A percentile compares a stretch with the other conserved stretches of the same genome.
phyloP scores from a whole-genome alignment of 2,888 invertebrate species.

The Globia sparganii region DNA sequence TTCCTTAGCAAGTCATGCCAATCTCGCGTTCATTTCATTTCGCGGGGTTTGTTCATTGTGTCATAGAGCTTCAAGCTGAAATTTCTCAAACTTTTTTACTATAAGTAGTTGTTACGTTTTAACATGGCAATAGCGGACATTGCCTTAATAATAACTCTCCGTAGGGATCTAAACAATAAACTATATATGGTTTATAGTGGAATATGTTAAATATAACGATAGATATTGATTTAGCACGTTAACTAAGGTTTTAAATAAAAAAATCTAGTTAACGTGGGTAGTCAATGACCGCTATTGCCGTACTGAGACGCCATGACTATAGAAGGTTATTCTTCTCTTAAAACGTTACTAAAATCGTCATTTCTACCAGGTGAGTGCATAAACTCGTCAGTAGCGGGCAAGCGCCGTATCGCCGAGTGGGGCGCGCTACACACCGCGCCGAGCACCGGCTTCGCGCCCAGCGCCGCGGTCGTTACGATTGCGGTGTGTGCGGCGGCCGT shows the following conservation, averaged over 20 bases:
- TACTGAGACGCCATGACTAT: neutral
- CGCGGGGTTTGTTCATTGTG: too few relatives aligned
- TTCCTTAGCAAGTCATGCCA: too few relatives aligned
- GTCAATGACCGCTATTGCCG: neutral
- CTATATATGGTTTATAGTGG: neutral
- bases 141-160: neutral
- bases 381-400: slow-evolving; percentile 93
- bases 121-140: neutral
- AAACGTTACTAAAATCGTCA: neutral
- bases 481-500: slow-evolving; percentile 93
- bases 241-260: too few relatives aligned
- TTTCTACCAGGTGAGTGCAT: slow-evolving; percentile 92
- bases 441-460: slow-evolving; percentile 84
- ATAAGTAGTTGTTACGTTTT: neutral
- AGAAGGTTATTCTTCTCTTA: neutral
- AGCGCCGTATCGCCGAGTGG: slow-evolving; percentile 92
- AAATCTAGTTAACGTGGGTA: neutral
- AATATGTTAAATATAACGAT: neutral
- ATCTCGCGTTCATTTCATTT: too few relatives aligned
- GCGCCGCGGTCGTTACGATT: slow-evolving; percentile 76
- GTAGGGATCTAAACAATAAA: neutral
- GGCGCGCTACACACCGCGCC: slow-evolving; percentile 83
- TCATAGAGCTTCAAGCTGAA: neutral
- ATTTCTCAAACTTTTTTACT: neutral
- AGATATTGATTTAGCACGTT: neutral